phyloP scores from a whole-genome alignment of 2,888 invertebrate species.

The Uloborus plumipes region DNA sequence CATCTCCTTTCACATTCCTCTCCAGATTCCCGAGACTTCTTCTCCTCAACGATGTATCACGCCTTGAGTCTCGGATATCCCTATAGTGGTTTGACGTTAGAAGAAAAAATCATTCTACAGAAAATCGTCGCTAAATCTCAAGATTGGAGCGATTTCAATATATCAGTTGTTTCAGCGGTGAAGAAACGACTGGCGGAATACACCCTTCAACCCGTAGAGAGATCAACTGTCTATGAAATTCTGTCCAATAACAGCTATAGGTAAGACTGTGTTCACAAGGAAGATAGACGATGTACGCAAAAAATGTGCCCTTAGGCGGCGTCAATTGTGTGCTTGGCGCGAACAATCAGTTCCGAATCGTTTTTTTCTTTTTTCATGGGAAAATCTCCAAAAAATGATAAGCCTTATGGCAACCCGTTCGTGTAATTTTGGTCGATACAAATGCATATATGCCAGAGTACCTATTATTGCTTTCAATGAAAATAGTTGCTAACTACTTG shows the following conservation, averaged over 20 bases:
- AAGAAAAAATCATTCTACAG: constrained; percentile 40
- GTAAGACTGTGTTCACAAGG: not conserved
- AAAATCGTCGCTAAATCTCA: constrained; percentile 27
- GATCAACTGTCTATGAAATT: constrained; percentile 3
- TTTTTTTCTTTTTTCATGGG: no score
- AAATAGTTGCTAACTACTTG: no score
- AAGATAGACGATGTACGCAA: no score
- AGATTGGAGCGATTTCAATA: not conserved
- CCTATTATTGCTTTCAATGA: no score
- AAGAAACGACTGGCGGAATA: constrained; percentile 4
- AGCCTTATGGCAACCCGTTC: no score
- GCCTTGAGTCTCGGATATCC: constrained; percentile 52
- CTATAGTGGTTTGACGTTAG: constrained; percentile 34
- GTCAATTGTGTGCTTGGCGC: no score
- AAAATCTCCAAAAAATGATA: no score
- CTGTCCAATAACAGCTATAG: constrained; percentile 35
- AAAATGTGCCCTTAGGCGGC: no score
- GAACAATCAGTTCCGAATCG: no score
- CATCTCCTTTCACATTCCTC: not conserved
- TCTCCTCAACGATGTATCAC: constrained; percentile 46
- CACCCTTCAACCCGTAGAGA: constrained; percentile 1
- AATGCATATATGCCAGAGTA: no score
- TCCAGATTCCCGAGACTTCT: constrained; percentile 31
- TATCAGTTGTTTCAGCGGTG: constrained; percentile 12
- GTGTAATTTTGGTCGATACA: no score